Evolutionary conservation across 2,888 invertebrate genomes (phyloP).

Genomic region (Ctena decussata): DNA sequence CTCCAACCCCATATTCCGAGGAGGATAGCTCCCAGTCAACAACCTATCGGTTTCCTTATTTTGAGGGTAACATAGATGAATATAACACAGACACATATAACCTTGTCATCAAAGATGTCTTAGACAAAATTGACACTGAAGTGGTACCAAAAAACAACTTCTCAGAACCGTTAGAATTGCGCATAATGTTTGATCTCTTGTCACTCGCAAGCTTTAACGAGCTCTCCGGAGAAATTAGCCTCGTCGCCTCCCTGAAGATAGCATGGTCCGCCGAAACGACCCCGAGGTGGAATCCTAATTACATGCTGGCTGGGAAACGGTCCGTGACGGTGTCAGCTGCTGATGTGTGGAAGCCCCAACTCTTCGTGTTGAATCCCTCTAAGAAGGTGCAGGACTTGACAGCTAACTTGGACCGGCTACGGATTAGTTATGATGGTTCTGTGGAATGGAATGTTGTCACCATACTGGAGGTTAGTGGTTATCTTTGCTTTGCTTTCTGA

Average conservation of each 20-base stretch:
- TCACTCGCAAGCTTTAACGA: slow-evolving; percentile 32
- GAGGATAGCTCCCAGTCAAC: not conserved
- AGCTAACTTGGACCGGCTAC: not conserved
- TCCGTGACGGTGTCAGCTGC: slow-evolving; percentile 8
- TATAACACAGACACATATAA: not conserved
- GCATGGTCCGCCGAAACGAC: slow-evolving; percentile 16
- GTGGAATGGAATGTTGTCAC: slow-evolving; percentile 28
- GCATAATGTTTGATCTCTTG: slow-evolving; percentile 8
- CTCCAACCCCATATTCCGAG: too few species aligned
- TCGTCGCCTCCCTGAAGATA: slow-evolving; percentile 19
- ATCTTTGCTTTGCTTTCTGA: too few species aligned
- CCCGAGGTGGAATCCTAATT: slow-evolving; percentile 22
- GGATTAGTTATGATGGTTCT: not conserved
- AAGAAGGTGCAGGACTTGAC: slow-evolving; percentile 25
- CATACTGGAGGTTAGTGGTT: slow-evolving; percentile 17
- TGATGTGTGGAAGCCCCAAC: slow-evolving; percentile 19
- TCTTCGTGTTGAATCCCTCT: slow-evolving; percentile 29
- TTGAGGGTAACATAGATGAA: not conserved
- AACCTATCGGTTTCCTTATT: not conserved
- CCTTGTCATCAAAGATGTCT: not conserved
- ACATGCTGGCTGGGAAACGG: slow-evolving; percentile 14
- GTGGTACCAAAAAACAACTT: slow-evolving; percentile 10
- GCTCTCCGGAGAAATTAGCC: slow-evolving; percentile 26
- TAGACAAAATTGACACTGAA: not conserved
- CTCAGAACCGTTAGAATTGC: slow-evolving; percentile 11